A percentile compares a stretch with the other conserved stretches of the same genome.
Conservation (phyloP, 2,113 vertebrate genomes). For the Tachycineta bicolor region DNA sequence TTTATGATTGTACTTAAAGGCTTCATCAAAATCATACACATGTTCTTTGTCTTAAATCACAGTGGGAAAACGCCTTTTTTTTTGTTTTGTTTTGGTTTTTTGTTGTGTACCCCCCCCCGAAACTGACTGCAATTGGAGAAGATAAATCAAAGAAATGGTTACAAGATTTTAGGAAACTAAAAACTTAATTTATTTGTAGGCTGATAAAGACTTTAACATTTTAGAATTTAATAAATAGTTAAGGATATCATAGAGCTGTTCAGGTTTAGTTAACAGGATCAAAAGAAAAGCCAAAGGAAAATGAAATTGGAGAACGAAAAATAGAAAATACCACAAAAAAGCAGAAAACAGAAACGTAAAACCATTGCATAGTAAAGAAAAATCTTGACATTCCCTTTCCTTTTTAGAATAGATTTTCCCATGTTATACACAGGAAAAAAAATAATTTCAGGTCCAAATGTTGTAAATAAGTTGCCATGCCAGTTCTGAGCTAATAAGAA, state of each 20-base stretch:
- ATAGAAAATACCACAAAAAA: not conserved
- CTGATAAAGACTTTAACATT: not conserved
- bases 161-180: not conserved
- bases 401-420: not conserved
- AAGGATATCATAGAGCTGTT: not conserved
- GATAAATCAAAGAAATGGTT: not conserved
- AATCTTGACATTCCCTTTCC: not conserved
- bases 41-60: not conserved
- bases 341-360: not conserved
- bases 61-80: accelerated
- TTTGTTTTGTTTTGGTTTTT: not conserved
- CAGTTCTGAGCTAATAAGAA: not conserved
- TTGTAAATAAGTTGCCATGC: not conserved
- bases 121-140: not conserved
- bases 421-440: not conserved
- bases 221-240: not conserved
- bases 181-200: not conserved
- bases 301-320: not conserved
- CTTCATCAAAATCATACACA: not conserved
- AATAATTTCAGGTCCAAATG: not conserved
- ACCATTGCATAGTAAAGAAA: not conserved
- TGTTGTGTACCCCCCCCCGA: too few species aligned
- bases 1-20: not conserved
- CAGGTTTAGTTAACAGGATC: not conserved
- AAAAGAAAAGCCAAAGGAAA: not conserved